Conservation (phyloP, 2,888 invertebrate genomes). For the Anthrax anthrax region DNA sequence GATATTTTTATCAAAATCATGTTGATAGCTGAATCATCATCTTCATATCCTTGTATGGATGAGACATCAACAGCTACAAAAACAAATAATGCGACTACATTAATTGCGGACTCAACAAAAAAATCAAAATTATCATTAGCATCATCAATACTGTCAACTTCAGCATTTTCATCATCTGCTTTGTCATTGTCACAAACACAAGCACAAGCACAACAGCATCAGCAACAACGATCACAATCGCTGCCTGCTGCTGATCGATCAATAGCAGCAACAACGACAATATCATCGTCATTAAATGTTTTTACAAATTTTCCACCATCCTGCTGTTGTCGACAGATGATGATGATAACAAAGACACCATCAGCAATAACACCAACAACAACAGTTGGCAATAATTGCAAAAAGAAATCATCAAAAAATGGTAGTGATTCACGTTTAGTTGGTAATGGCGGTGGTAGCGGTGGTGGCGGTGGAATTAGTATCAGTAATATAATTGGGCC, state of each 20-base stretch:
- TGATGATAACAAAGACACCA: background rate
- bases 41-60: background rate
- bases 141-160: background rate
- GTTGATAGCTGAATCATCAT: background rate
- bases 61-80: background rate
- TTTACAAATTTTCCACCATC: background rate
- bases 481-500: constrained; percentile 18
- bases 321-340: background rate
- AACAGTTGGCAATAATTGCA: background rate
- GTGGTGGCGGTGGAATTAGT: background rate
- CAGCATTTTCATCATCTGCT: background rate
- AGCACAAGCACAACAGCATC: background rate
- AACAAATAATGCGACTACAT: background rate
- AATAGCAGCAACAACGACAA: background rate
- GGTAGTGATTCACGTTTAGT: background rate
- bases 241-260: background rate
- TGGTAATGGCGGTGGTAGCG: background rate
- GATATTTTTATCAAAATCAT: background rate
- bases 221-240: background rate
- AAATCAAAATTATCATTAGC: background rate
- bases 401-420: background rate
- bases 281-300: background rate
- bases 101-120: background rate
- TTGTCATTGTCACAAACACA: background rate
- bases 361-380: background rate